Percentiles rank a stretch among this genome's conserved stretches.
Conservation (phyloP, 2,113 vertebrate genomes). For the Gambusia holbrooki region DNA sequence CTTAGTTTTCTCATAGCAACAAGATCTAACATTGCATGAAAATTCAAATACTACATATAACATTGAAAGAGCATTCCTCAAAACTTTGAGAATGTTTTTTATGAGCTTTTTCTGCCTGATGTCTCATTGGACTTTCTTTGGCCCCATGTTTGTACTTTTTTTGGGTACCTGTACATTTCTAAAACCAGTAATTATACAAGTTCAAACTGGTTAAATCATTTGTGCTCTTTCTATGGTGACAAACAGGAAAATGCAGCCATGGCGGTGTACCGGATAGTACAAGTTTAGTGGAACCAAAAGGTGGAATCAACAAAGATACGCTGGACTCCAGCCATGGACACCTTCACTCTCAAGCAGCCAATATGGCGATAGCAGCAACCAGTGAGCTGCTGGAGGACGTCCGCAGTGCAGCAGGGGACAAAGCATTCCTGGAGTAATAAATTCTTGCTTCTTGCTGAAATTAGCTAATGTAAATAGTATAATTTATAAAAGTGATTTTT, state of each 20-base stretch:
- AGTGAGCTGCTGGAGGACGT: conserved; percentile 68
- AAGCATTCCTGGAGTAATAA: conserved; percentile 66
- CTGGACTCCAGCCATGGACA: conserved; percentile 46
- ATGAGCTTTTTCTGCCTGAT: not conserved
- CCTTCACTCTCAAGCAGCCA: conserved; percentile 59
- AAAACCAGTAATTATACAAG: not conserved
- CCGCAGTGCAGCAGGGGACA: conserved; percentile 53
- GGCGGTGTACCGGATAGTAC: conserved; percentile 52
- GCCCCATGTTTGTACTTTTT: not conserved
- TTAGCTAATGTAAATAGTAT: not conserved
- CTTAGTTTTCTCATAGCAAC: not conserved
- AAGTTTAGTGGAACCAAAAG: conserved; percentile 31
- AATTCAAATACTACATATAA: not conserved
- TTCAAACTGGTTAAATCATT: not conserved
- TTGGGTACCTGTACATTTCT: not conserved
- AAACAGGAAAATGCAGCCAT: conserved; percentile 77
- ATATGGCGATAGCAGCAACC: conserved; percentile 63
- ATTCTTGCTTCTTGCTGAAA: not conserved
- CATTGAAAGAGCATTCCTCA: not conserved
- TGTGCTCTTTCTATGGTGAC: not conserved
- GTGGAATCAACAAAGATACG: conserved; percentile 77
- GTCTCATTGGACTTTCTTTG: not conserved
- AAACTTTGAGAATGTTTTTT: not conserved
- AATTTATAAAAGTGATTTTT: not conserved
- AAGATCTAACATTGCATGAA: not conserved